Conservation (phyloP, 2,888 invertebrate genomes). For the Sesia apiformis region DNA sequence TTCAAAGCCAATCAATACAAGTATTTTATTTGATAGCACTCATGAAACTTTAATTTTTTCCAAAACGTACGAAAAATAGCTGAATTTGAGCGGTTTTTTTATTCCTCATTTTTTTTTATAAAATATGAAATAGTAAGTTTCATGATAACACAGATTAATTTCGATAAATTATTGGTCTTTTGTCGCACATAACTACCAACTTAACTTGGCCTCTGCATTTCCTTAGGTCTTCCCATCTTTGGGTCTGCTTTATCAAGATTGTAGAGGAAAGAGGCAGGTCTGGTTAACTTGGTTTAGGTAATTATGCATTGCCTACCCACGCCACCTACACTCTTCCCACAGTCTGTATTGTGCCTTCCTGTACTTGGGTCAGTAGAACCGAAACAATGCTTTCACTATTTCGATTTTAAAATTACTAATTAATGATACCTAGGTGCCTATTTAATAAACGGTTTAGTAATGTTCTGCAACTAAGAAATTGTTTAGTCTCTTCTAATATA, state of each 20-base stretch:
- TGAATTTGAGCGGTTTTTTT: too few species aligned
- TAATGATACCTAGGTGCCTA: slow-evolving; percentile 23
- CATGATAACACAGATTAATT: slow-evolving; percentile 29
- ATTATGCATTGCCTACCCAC: slow-evolving; percentile 41
- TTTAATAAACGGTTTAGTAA: too few species aligned
- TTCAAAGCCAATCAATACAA: too few species aligned
- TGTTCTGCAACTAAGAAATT: too few species aligned
- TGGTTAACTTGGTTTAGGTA: slow-evolving; percentile 22
- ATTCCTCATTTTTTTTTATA: too few species aligned
- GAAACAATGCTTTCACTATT: slow-evolving; percentile 60
- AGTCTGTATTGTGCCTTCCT: slow-evolving; percentile 22
- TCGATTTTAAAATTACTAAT: slow-evolving; percentile 39
- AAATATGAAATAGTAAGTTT: slow-evolving; percentile 24
- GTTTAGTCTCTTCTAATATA: too few species aligned
- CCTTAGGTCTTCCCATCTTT: not conserved
- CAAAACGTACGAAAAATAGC: too few species aligned
- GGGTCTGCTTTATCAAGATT: not conserved
- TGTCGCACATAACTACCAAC: slow-evolving; percentile 23
- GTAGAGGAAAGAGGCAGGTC: slow-evolving; percentile 12
- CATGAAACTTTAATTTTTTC: too few species aligned
- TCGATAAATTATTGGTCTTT: slow-evolving; percentile 34
- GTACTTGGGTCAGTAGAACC: slow-evolving; percentile 19
- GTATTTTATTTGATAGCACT: too few species aligned
- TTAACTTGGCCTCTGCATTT: slow-evolving; percentile 12
- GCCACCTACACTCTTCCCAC: slow-evolving; percentile 49